Evolutionary conservation across 37 sponge, comb jelly and placozoan genomes (phyloP), one percentile per base, ranked within the genome.

Genomic region (Agelas oroides): DNA sequence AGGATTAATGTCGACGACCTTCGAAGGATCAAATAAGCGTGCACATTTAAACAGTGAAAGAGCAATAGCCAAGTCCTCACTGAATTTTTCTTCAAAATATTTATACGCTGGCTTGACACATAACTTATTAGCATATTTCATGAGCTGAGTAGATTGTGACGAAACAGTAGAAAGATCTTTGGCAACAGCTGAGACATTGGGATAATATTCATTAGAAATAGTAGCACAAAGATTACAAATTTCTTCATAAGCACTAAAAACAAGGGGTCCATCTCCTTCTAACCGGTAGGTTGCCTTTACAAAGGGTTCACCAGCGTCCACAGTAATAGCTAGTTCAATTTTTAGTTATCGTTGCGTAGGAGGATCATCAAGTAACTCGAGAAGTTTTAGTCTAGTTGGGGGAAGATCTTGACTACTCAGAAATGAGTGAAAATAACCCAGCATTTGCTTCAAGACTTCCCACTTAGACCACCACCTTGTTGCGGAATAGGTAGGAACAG

Each of bases 391-490:
- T 27, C 25, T 38, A 36, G 75, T 41, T 14, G 66, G 8, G 15
- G 56, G 68, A 56, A 79, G 79, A 53, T 73, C 74, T n/a, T 71
- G 23, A 38, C 23, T 36, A 38, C 40, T n/a, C 41, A 79, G 32
- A 71, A 87, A 87, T 18, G 70, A 15, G 39, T 53, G 53, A 58
- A 71, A 83, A 24, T 38, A 23, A 17, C 19, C 28, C 30, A 75
- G 66, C 55, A 84, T 38, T 40, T 85, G 77, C 34, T 76, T 23
- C 1, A 53, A 30, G 20, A 76, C 66, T 23, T 84, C 84, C 69
- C 69, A 84, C 34, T 64, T 37, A 53, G 68, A 65, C 84, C 84
- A 84, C 84, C 84, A 84, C n/a, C 84, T 36, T n/a, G 84, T 84
- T 33, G 68, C 33, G 25, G 67, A 64, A 25, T 83, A 83, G 13